A percentile compares a stretch with the other conserved stretches of the same genome.
phyloP scores from a whole-genome alignment of 2,797 vertebrate species.

The Macropus fuliginosus region DNA sequence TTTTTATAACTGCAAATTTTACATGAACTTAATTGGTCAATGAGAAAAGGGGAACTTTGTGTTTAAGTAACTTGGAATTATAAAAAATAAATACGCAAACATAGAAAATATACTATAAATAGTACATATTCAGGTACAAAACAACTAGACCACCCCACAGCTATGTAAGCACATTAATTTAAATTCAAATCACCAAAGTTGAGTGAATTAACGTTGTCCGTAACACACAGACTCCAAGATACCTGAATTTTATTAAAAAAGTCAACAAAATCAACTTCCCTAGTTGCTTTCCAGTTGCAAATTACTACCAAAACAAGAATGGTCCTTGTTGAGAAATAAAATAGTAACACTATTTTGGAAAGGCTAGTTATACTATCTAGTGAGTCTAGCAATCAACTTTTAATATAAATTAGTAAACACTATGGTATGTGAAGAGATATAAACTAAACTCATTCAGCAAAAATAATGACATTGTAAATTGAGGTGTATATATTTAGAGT shows the following conservation, averaged over 20 bases:
- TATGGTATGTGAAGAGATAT: neutral
- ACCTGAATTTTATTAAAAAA: conserved; percentile 26
- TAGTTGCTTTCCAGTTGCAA: conserved; percentile 7
- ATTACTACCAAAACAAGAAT: neutral
- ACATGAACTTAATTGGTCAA: conserved; percentile 9
- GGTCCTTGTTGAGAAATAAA: too few relatives aligned
- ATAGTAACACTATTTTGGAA: neutral
- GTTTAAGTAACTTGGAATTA: neutral
- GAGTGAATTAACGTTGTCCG: neutral
- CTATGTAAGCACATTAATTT: neutral
- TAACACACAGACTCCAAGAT: neutral
- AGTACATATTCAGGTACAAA: conserved; percentile 4
- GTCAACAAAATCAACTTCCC: conserved; percentile 30
- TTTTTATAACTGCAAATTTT: conserved; percentile 34
- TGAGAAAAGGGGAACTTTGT: conserved; percentile 32
- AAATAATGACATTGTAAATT: neutral
- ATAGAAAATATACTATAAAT: neutral
- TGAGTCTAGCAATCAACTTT: neutral
- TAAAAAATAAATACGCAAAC: neutral
- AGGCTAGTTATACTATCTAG: neutral
- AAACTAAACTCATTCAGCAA: neutral
- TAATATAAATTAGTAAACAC: neutral
- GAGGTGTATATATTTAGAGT: conserved; percentile 5
- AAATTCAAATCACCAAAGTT: conserved; percentile 23
- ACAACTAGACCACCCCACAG: conserved; percentile 6